Evolutionary conservation across 2,797 vertebrate species (phyloP), one percentile per base, ranked within the genome.

Genomic region (Falco naumanni): DNA sequence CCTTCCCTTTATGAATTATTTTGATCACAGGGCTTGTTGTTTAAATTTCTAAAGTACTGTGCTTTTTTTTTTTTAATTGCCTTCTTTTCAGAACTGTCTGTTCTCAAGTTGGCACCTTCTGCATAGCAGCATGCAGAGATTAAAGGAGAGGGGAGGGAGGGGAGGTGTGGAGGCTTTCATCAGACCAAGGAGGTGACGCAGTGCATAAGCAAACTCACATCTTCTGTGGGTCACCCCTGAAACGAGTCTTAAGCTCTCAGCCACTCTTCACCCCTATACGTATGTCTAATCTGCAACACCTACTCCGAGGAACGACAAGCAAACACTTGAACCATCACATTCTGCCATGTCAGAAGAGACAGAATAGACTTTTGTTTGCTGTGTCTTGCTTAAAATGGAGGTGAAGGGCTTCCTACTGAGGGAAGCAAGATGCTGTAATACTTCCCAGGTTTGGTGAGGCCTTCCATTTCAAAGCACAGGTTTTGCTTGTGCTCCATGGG

Each of bases 1-100:
- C 97, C 98, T 98, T 97, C 97, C 98, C 97, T 98, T 98, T 98
- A 98, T 98, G 97, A 98, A 98, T 98, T 98, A 98, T 98, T 98
- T 98, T 98, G 97, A 98, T 98, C 98, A 98, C 97, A 98, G 96
- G 96, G 87, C 92, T 97, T 88, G 86, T 98, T 98, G 97, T 98
- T 98, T 98, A 97, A 98, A 97, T 98, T 98, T 97, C 97, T 96
- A 96, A 98, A 98, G 95, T 97, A 97, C 97, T 96, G 75, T 96
- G 97, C 93, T 96, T 96, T 96, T 96, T 96, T 95, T 95, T 97
- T 96, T 94, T 96, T 93, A 98, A 98, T 97, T 98, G 98, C 97
- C 98, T 98, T 96, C 97, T 97, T 98, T 98, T 97, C 96, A 95
- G 97, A 98, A 97, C 96, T 95, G 95, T 97, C 97, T 97, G 98